Evolutionary conservation across 2,888 invertebrate species (phyloP).

Genomic region (Volucella bombylans): DNA sequence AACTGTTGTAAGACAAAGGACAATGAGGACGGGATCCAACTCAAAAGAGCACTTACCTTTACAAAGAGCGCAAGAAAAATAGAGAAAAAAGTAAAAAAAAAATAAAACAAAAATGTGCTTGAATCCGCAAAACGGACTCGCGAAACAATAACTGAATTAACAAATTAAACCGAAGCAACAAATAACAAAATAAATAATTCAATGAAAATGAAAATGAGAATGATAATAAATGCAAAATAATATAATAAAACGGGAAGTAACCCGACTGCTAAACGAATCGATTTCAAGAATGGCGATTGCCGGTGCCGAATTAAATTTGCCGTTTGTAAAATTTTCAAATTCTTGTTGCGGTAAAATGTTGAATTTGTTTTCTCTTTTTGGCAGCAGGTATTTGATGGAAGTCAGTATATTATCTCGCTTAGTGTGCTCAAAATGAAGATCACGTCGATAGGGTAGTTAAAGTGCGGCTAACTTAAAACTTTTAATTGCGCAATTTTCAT

Average conservation of each 20-base stretch:
- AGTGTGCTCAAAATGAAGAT: not conserved
- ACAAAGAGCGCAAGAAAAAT: not conserved
- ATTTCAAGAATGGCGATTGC: not conserved
- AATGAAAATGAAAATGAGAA: not conserved
- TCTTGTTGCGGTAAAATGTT: constrained; percentile 45
- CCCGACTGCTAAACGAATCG: not conserved
- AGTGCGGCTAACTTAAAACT: not conserved
- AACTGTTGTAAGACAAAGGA: constrained; percentile 39
- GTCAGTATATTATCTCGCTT: constrained; percentile 33
- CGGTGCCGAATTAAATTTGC: constrained; percentile 39
- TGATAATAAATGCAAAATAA: not conserved
- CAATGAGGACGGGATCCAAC: not conserved
- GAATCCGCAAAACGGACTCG: not conserved
- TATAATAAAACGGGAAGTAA: not conserved
- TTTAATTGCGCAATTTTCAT: not conserved
- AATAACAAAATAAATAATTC: not conserved
- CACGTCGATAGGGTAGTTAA: constrained; percentile 2
- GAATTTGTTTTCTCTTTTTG: constrained; percentile 22
- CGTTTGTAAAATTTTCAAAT: constrained; percentile 54
- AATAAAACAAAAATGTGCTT: not conserved
- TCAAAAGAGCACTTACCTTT: not conserved
- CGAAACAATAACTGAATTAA: not conserved
- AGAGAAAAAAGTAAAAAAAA: not conserved
- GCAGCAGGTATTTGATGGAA: not conserved
- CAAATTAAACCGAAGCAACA: not conserved